phyloP scores from a whole-genome alignment of 2,113 vertebrate species.

The Trematocara variabile region DNA sequence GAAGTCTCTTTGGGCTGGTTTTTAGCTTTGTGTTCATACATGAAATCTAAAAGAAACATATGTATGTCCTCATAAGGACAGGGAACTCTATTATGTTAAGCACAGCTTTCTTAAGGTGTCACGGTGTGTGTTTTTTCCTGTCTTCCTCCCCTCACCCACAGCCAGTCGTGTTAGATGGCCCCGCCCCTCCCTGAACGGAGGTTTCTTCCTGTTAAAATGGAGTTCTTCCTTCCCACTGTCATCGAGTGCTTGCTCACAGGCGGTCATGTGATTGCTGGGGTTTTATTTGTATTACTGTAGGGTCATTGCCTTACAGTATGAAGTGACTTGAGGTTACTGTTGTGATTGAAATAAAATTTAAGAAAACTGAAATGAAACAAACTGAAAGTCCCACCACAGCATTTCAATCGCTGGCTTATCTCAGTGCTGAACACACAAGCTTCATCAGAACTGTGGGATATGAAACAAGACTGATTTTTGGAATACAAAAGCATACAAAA shows the following conservation, averaged over 20 bases:
- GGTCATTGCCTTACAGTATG: neutral
- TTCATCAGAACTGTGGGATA: neutral
- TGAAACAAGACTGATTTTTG: neutral
- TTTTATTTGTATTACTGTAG: neutral
- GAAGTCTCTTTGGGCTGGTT: neutral
- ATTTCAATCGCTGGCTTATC: neutral
- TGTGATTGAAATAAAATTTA: neutral
- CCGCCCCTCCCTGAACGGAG: rapidly evolving
- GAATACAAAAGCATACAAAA: neutral
- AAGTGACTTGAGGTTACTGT: neutral
- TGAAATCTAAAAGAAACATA: neutral
- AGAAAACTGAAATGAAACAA: neutral
- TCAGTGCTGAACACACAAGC: neutral
- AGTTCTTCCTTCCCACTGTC: neutral
- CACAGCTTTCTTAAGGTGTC: neutral
- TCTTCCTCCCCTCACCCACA: neutral
- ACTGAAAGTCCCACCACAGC: neutral
- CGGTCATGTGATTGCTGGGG: neutral
- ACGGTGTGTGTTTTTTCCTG: neutral
- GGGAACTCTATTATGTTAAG: neutral
- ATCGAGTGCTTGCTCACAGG: neutral
- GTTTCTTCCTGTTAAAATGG: neutral
- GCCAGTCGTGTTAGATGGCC: neutral
- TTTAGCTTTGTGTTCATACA: neutral
- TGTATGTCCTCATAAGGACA: neutral